A percentile compares a stretch with the other conserved stretches of the same genome.
These are phyloP conservation scores for Keiferia lycopersicella DNA, from an alignment of 2,888 invertebrate genomes.

Conservation along the genomic window DNA sequence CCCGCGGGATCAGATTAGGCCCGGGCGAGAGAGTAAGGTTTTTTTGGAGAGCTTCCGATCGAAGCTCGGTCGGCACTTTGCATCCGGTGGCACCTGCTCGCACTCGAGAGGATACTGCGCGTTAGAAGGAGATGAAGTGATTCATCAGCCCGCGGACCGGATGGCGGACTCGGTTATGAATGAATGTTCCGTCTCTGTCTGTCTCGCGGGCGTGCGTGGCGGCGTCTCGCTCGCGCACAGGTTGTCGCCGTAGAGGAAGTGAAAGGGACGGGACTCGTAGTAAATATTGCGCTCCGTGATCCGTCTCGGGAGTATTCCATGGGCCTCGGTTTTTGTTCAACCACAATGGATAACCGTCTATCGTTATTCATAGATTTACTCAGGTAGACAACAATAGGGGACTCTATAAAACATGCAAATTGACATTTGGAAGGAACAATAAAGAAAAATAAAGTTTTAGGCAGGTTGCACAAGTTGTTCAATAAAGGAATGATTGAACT, in stretches of 20 bases:
- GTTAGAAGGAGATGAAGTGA: conserved; percentile 79
- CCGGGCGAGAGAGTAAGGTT: conserved; percentile 54
- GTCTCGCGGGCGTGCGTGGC: conserved; percentile 47
- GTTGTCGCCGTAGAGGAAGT: conserved; percentile 79
- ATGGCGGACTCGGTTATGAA: conserved; percentile 80
- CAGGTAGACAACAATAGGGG: conserved; percentile 23
- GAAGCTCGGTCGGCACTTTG: conserved; percentile 62
- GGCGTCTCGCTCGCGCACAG: conserved; percentile 65
- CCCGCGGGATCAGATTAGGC: conserved; percentile 43
- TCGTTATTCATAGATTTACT: conserved; percentile 67
- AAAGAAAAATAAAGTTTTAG: background rate
- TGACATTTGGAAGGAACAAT: background rate
- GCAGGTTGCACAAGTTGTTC: background rate
- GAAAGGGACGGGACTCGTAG: conserved; percentile 80
- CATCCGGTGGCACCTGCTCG: conserved; percentile 79
- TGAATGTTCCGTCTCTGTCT: conserved; percentile 74
- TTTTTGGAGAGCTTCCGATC: conserved; percentile 73
- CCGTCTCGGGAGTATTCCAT: conserved; percentile 61
- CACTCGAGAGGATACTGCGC: conserved; percentile 67
- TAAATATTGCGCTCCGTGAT: conserved; percentile 76
- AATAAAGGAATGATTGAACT: background rate
- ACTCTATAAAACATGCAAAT: conserved; percentile 13
- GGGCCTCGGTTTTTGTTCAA: conserved; percentile 66
- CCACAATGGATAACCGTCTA: conserved; percentile 62
- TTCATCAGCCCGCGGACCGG: conserved; percentile 76